Base-by-base conservation (phyloP, 1,140 invertebrate species). In the Triops cancriformis region DNA sequence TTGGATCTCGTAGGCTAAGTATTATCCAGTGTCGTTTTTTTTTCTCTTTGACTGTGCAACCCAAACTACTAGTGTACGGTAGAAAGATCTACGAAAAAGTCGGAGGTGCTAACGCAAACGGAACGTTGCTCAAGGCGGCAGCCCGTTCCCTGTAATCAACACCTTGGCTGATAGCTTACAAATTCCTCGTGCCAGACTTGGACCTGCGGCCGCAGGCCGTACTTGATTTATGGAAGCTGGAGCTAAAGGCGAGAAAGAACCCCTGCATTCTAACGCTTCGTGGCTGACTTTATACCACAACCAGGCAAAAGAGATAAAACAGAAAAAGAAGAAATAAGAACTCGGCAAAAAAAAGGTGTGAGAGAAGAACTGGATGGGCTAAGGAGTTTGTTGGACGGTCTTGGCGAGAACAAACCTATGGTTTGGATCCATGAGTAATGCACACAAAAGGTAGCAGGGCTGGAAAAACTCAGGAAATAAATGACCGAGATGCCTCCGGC, bases 131-230 rank as follows among this genome's bases (percentile, higher is more conserved):
- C 51, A 64, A 64, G 51, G 51, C 51, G 51, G 51, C 51, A 23
- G 51, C 51, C 51, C 14, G 74, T 76, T 76, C 74, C 74, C 74
- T 76, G 74, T 76, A 76, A 76, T 76, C 74, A 76, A 76, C 74
- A 76, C 74, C 74, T 76, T 45, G 74, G 74, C 74, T 76, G 74
- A 76, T 76, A 76, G 74, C 74, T 76, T 76, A 76, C 74, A 76
- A 76, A 76, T 76, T 76, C 74, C 74, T 76, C 74, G 74, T 76
- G 74, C 74, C 74, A 76, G 37, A 45, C 37, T 76, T 76, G 37
- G 26, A 45, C 74, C 74, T 41, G 74, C 27, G 74, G 74, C 74
- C 74, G 74, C 51, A 64, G 51, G 51, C 51, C 51, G 51, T 64
- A 64, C 51, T 64, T 64, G 51, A 64, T 64, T 64, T 64, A 64